Conservation (phyloP, 1,140 invertebrate species). For the Euwallacea fornicatus region DNA sequence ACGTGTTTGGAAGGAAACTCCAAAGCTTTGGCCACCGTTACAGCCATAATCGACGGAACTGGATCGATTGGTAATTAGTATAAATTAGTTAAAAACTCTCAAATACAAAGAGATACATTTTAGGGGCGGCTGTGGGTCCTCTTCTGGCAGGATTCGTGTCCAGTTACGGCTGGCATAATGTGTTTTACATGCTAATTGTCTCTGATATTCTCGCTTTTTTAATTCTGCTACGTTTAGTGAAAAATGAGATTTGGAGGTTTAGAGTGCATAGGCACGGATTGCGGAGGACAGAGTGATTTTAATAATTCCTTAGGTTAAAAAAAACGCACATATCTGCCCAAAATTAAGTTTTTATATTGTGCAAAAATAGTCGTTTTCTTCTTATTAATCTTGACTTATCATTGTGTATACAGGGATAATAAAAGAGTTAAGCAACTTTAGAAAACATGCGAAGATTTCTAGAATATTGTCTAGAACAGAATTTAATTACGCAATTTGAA, state of each 20-base stretch:
- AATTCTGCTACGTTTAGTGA: constrained; percentile 58
- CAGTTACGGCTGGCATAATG: constrained; percentile 75
- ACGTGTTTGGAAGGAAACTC: constrained; percentile 79
- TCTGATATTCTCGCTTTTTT: constrained; percentile 80
- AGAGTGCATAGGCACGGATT: constrained; percentile 1
- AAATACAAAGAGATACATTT: constrained; percentile 28
- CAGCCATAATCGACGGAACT: constrained; percentile 95
- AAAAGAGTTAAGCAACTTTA: too few relatives aligned
- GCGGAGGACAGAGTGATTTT: not conserved
- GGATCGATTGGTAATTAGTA: constrained; percentile 76
- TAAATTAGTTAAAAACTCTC: constrained; percentile 5
- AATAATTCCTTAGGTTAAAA: not conserved
- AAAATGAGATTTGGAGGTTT: constrained; percentile 41
- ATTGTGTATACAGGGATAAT: too few relatives aligned
- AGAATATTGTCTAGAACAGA: too few relatives aligned
- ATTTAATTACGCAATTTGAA: too few relatives aligned
- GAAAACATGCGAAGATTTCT: too few relatives aligned
- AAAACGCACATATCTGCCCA: too few relatives aligned
- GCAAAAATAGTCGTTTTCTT: too few relatives aligned
- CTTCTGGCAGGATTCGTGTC: constrained; percentile 84
- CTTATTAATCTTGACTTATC: too few relatives aligned
- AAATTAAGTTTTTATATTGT: too few relatives aligned
- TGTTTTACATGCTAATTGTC: constrained; percentile 90
- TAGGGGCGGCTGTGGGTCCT: constrained; percentile 88
- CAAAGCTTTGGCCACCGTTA: constrained; percentile 91